phyloP scores from a whole-genome alignment of 2,888 invertebrate species.

The Vandiemenella viatica region DNA sequence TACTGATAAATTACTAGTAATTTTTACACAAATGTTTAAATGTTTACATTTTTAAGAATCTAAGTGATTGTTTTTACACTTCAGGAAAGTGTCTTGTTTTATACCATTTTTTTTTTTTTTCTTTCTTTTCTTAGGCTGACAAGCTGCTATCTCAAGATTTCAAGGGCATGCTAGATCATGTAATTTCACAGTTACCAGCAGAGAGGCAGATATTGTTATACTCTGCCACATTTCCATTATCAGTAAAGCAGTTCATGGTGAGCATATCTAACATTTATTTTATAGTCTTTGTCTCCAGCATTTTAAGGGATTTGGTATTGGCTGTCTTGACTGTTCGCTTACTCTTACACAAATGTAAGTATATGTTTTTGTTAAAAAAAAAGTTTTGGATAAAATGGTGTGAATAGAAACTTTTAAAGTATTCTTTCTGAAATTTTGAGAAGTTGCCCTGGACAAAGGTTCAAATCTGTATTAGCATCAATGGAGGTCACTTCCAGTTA shows the following conservation, averaged over 20 bases:
- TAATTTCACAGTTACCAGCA: constrained; percentile 81
- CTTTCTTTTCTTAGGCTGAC: constrained; percentile 49
- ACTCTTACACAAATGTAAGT: too few species aligned
- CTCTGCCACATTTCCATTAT: constrained; percentile 97
- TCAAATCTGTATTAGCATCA: too few species aligned
- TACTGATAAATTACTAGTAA: background rate
- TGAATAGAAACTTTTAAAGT: too few species aligned
- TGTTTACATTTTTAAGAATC: too few species aligned
- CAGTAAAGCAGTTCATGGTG: constrained; percentile 94
- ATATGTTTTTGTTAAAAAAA: too few species aligned
- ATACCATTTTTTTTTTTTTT: background rate
- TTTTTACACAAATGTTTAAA: background rate
- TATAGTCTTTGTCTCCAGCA: too few species aligned
- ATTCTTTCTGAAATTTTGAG: too few species aligned
- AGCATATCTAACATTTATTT: constrained; percentile 15
- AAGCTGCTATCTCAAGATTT: constrained; percentile 98
- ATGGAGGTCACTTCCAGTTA: too few species aligned
- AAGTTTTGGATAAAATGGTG: too few species aligned
- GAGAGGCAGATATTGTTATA: constrained; percentile 95
- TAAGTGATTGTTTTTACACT: background rate
- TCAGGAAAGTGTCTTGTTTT: background rate
- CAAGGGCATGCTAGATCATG: constrained; percentile 95
- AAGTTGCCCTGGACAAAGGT: too few species aligned
- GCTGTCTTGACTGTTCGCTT: too few species aligned
- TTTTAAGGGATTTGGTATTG: too few species aligned